Evolutionary conservation across 2,113 vertebrate species (phyloP).

Genomic region (Dasyornis broadbenti): DNA sequence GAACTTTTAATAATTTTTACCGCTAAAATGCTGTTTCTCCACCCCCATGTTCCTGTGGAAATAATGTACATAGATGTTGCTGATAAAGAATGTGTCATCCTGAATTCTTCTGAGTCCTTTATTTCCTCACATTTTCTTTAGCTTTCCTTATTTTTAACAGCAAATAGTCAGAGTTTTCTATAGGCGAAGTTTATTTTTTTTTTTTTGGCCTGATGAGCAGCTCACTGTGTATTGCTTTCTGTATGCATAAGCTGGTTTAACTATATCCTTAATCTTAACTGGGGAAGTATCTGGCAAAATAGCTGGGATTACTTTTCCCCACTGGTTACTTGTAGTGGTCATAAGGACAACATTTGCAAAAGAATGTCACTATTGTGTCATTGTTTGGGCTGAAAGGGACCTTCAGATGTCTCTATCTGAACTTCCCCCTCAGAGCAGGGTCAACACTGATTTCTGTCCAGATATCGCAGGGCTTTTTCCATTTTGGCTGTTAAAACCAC

Average conservation of each 20-base stretch:
- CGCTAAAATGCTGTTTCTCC: neutral
- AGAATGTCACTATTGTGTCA: neutral
- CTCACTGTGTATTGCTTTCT: neutral
- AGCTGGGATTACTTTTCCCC: neutral
- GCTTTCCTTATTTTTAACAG: neutral
- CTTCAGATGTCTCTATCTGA: neutral
- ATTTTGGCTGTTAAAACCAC: neutral
- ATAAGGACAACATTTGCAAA: neutral
- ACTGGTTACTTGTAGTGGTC: neutral
- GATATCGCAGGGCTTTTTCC: neutral
- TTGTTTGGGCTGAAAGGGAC: neutral
- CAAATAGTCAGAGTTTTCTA: neutral
- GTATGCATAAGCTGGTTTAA: neutral
- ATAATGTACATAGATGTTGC: neutral
- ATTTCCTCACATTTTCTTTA: neutral
- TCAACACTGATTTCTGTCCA: neutral
- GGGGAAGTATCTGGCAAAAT: neutral
- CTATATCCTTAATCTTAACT: neutral
- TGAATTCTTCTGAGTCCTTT: neutral
- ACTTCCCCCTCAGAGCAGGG: neutral
- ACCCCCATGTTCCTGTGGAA: neutral
- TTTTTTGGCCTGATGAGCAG: neutral
- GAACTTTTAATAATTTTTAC: neutral
- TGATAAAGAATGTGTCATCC: neutral
- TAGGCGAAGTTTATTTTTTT: neutral